These are phyloP conservation scores for Strongylocentrotus purpuratus DNA, from an alignment of 35 echinoderm and acorn worm genomes.

Conservation along the genomic window DNA sequence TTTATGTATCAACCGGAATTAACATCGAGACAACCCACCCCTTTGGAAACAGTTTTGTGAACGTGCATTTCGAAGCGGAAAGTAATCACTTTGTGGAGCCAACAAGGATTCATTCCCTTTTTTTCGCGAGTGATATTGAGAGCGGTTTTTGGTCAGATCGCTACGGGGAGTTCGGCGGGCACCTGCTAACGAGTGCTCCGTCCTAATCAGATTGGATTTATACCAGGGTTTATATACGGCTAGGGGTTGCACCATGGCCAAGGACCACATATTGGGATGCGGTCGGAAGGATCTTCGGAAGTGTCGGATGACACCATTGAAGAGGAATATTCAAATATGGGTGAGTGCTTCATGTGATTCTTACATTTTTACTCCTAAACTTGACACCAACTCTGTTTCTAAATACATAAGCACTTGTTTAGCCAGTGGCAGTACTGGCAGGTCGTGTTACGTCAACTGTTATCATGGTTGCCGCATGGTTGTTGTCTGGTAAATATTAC, in stretches of 20 bases:
- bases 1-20: background rate
- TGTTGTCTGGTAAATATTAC: no score
- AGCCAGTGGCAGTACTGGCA: no score
- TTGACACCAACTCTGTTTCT: no score
- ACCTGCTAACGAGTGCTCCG: background rate
- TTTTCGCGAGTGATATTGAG: background rate
- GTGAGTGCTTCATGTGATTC: background rate
- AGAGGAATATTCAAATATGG: background rate
- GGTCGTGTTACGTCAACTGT: no score
- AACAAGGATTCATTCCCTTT: background rate
- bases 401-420: no score
- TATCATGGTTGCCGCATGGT: no score
- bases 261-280: background rate
- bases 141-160: slow-evolving; percentile 8
- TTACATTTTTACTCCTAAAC: no score
- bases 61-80: background rate
- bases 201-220: background rate
- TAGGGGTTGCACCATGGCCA: background rate
- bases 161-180: background rate
- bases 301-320: background rate
- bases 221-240: background rate
- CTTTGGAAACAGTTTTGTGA: background rate
- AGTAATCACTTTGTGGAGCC: background rate
- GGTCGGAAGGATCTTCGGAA: background rate
- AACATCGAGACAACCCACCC: background rate